A percentile compares a stretch with the other conserved stretches of the same genome.
Evolutionary conservation across 2,797 vertebrate species (phyloP).

Genomic region (Leptodactylus fallax): DNA sequence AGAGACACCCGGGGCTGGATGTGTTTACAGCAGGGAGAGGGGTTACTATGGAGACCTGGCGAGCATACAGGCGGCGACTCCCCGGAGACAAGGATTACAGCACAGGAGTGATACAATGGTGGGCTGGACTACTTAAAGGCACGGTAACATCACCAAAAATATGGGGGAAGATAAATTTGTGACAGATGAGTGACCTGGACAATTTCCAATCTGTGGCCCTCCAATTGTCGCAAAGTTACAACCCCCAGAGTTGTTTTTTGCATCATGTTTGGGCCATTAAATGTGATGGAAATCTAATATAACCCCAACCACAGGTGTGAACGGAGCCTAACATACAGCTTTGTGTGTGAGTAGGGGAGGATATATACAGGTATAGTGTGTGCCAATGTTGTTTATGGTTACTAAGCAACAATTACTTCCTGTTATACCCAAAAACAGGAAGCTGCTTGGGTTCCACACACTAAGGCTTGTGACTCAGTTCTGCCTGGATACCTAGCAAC

Average conservation of each 20-base stretch:
- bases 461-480: neutral
- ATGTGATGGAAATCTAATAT: too few species aligned
- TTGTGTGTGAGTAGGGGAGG: neutral
- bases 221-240: too few species aligned
- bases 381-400: slow-evolving; percentile 6
- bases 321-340: too few species aligned
- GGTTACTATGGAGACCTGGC: slow-evolving; percentile 71
- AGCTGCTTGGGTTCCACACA: slow-evolving; percentile 31
- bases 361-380: neutral
- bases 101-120: neutral
- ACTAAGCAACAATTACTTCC: slow-evolving; percentile 16
- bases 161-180: neutral
- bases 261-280: too few species aligned
- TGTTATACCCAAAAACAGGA: neutral
- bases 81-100: too few species aligned
- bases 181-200: too few species aligned
- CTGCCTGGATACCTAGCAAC: slow-evolving; percentile 1
- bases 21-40: neutral
- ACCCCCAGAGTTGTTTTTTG: too few species aligned
- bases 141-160: neutral
- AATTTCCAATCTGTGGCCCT: too few species aligned
- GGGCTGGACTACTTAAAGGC: neutral
- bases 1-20: neutral
- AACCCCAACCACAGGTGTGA: too few species aligned
- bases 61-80: neutral